These are phyloP conservation scores for Idaea straminata DNA, from an alignment of 2,888 invertebrate genomes.

Conservation along the genomic window DNA sequence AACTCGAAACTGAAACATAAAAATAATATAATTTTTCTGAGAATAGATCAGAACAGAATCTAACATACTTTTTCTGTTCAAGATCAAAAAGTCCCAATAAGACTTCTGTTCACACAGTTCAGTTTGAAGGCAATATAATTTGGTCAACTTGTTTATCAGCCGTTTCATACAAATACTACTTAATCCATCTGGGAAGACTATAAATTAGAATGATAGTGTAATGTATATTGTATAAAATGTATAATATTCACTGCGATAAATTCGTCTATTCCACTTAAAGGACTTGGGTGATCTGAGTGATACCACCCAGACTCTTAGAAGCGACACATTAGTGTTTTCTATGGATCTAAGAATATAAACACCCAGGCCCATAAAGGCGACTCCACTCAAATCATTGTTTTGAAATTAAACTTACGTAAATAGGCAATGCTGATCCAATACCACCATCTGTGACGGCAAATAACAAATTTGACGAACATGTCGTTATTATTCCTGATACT, in stretches of 20 bases:
- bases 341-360: neutral
- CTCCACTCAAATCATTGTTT: neutral
- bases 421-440: neutral
- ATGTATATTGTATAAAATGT: too few species aligned
- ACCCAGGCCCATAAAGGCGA: neutral
- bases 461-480: neutral
- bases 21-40: neutral
- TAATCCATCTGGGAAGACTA: too few species aligned
- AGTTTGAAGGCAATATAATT: too few species aligned
- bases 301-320: neutral
- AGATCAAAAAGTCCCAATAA: neutral
- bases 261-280: too few species aligned
- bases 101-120: too few species aligned
- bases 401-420: neutral
- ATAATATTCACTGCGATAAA: too few species aligned
- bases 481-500: neutral
- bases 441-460: neutral
- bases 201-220: too few species aligned
- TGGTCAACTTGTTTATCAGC: too few species aligned
- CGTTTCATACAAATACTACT: too few species aligned
- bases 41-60: neutral
- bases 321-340: too few species aligned
- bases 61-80: neutral
- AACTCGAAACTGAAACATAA: neutral
- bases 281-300: too few species aligned